These are phyloP conservation scores for Xestia c-nigrum DNA, from an alignment of 2,888 invertebrate species.

Conservation along the genomic window DNA sequence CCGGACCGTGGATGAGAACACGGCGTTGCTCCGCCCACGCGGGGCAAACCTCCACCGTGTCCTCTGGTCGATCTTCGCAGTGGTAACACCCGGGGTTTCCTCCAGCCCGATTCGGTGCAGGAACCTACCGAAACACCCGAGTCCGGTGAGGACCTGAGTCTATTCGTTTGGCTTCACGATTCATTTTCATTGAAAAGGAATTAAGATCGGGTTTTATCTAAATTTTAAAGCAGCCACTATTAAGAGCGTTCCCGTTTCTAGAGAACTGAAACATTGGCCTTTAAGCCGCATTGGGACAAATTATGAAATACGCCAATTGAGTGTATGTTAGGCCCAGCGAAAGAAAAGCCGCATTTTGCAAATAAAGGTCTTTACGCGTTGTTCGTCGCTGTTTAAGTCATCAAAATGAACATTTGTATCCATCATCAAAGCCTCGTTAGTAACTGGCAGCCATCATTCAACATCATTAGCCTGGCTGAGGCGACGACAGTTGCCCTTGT, in stretches of 20 bases:
- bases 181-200: background rate
- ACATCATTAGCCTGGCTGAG: constrained; percentile 7
- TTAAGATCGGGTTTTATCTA: background rate
- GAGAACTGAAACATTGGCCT: background rate
- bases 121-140: no score
- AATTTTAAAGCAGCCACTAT: background rate
- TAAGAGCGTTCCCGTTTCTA: background rate
- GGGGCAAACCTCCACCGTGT: no score
- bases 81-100: no score
- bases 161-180: background rate
- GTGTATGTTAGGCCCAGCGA: background rate
- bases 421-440: constrained; percentile 22
- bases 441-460: background rate
- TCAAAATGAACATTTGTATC: constrained; percentile 3
- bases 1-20: no score
- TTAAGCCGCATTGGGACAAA: background rate
- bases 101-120: no score
- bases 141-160: no score
- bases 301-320: background rate
- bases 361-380: background rate
- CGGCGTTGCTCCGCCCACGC: no score
- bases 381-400: background rate
- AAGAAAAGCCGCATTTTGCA: background rate
- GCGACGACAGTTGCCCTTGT: background rate
- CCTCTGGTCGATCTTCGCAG: no score